phyloP scores from a whole-genome alignment of 2,888 invertebrate genomes.

The Rhingia rostrata region DNA sequence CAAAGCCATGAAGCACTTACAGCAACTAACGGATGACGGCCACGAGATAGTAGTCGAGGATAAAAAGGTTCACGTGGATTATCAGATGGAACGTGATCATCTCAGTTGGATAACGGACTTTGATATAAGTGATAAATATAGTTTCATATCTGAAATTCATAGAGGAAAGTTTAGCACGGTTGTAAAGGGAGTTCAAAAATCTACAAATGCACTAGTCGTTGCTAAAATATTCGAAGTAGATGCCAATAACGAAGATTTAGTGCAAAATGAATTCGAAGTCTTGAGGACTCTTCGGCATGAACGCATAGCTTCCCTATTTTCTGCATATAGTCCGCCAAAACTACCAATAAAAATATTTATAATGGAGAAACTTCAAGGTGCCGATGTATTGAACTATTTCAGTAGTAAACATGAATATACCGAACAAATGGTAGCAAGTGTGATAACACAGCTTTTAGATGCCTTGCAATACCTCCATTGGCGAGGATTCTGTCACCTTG shows the following conservation, averaged over 20 bases:
- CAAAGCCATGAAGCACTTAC: constrained; percentile 92
- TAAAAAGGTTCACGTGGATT: constrained; percentile 87
- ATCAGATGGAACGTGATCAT: constrained; percentile 89
- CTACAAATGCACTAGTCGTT: constrained; percentile 89
- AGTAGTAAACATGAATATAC: constrained; percentile 94
- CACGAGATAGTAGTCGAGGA: constrained; percentile 88
- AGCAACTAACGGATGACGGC: constrained; percentile 93
- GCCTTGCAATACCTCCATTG: constrained; percentile 97
- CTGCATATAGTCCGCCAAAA: constrained; percentile 88
- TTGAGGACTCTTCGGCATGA: constrained; percentile 93
- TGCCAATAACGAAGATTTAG: constrained; percentile 86
- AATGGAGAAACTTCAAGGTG: constrained; percentile 93
- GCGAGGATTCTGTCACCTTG: constrained; percentile 94
- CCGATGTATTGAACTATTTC: constrained; percentile 94
- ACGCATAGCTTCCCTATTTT: constrained; percentile 90
- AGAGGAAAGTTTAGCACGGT: constrained; percentile 94
- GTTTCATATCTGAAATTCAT: constrained; percentile 92
- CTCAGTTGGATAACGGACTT: constrained; percentile 88
- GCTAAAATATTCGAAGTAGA: constrained; percentile 91
- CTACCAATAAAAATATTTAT: constrained; percentile 88
- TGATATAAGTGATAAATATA: constrained; percentile 89
- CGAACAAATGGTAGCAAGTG: constrained; percentile 95
- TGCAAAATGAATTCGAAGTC: constrained; percentile 92
- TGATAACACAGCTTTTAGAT: constrained; percentile 93
- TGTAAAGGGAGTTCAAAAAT: constrained; percentile 91